Evolutionary conservation across 2,888 invertebrate species (phyloP).

Genomic region (Agrotis segetum): DNA sequence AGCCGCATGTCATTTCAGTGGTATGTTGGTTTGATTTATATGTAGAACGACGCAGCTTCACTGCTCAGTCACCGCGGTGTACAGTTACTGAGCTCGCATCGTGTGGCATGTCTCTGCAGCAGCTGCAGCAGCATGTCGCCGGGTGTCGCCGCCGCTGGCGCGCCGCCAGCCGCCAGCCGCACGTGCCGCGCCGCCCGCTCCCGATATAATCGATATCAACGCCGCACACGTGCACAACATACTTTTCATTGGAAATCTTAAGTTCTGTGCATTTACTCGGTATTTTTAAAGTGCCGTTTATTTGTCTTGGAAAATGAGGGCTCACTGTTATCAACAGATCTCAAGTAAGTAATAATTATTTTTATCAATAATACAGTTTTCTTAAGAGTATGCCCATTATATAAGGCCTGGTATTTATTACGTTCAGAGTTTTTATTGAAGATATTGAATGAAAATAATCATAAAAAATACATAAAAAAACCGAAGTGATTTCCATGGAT

Average conservation of each 20-base stretch:
- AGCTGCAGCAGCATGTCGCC: constrained; percentile 9
- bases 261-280: not conserved
- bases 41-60: too few species aligned
- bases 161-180: constrained; percentile 53
- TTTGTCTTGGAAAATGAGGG: not conserved
- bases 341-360: not conserved
- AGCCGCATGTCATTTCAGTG: too few species aligned
- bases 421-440: not conserved
- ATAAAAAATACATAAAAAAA: too few species aligned
- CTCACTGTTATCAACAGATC: not conserved
- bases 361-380: not conserved
- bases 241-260: constrained; percentile 2
- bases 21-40: too few species aligned
- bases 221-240: constrained; percentile 22
- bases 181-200: constrained; percentile 8
- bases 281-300: not conserved
- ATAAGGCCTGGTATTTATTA: not conserved
- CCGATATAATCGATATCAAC: constrained; percentile 48
- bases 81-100: too few species aligned
- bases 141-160: constrained; percentile 34
- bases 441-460: constrained; percentile 16
- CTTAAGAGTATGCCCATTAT: not conserved
- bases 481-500: not conserved
- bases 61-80: too few species aligned
- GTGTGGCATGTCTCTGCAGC: too few species aligned